Base-by-base conservation (phyloP, 2,888 invertebrate species). In the Drosophila trichaetosa region DNA sequence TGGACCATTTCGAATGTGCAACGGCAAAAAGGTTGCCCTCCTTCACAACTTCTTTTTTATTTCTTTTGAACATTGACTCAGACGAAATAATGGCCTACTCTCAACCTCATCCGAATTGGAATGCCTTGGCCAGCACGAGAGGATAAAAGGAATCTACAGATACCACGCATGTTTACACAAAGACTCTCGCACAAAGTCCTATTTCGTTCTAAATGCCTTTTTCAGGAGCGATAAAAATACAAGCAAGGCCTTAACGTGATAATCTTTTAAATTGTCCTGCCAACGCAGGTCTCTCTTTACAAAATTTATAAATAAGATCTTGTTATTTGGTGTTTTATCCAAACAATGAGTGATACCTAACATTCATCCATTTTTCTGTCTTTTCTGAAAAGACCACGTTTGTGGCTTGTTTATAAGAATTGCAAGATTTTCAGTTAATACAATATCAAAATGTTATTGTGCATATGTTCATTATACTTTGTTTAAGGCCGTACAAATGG, bases 251-350 rank as follows among this genome's bases (percentile, higher is more conserved):
- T 82, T 86, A 91, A 90, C 85, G 82, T 87, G 88, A 90, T 91
- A 91, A 91, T 91, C 89, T 91, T 80, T 84, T 87, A 90, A 90
- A 87, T 90, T 86, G 82, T 82, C 81, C 75, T 56, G 62, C 68
- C 36, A 61, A 53, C 59, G 62, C 67, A 62, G 78, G 66, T 72
- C 62, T 54, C 64, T 68, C 63, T 66, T 72, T 85, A 64, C 59
- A 73, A 83, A 82, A 86, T 83, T 78, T 74, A 65, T 86, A 86
- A 90, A 90, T 76, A 74, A 76, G 89, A 89, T 89, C 86, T 87
- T 79, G 80, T 87, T 87, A 90, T 90, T 83, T 76, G 69, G 72
- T 75, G 77, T 80, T 83, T 84, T 36, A 79, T 75, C 67, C 66
- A 78, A 71, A 75, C 61, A 64, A 62, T 54, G 36, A 68, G 27